These are phyloP conservation scores for Cossypha niveicapilla DNA, from an alignment of 2,797 vertebrate genomes.

Conservation along the genomic window DNA sequence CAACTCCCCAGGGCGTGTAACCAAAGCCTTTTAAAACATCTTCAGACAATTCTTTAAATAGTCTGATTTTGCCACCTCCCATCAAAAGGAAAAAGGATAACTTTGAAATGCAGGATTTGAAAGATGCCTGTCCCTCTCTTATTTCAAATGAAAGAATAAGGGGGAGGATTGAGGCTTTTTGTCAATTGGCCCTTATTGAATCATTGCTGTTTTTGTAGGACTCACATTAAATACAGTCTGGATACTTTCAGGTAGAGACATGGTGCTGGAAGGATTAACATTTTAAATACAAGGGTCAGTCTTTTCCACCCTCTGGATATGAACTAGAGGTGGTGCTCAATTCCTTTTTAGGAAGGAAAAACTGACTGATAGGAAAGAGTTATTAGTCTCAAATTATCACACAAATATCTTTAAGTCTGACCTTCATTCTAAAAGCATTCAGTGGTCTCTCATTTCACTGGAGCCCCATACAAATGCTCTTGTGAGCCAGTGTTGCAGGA, in stretches of 20 bases:
- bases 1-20: constrained; percentile 1
- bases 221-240: not conserved
- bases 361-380: not conserved
- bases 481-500: not conserved
- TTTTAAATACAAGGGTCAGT: not conserved
- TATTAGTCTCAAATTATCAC: not conserved
- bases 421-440: not conserved
- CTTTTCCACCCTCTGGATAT: not conserved
- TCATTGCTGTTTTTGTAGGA: not conserved
- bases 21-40: constrained; percentile 44
- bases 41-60: constrained; percentile 36
- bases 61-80: not conserved
- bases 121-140: not conserved
- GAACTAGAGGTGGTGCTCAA: not conserved
- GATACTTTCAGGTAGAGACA: not conserved
- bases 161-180: not conserved
- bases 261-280: not conserved
- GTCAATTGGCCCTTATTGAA: not conserved
- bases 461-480: rapidly evolving
- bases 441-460: rapidly evolving
- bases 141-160: not conserved
- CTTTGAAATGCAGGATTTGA: constrained; percentile 29
- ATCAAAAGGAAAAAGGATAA: not conserved
- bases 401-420: not conserved
- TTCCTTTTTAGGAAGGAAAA: not conserved